phyloP scores from a whole-genome alignment of 2,888 invertebrate genomes.

The Andrena marginata region DNA sequence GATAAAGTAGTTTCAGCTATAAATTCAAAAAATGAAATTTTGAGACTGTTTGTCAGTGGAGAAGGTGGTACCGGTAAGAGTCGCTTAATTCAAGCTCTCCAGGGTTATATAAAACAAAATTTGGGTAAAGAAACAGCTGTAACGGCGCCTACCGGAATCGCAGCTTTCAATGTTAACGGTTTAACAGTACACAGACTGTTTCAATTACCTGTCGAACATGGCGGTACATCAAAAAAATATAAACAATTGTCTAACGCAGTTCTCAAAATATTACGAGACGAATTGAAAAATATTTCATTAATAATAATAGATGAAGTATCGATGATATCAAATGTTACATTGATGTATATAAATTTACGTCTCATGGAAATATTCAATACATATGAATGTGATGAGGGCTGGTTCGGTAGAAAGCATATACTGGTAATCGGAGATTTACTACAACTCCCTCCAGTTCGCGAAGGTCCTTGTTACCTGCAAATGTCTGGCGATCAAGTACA shows the following conservation, averaged over 20 bases:
- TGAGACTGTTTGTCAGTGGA: slow-evolving; percentile 2
- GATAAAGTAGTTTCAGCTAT: not conserved
- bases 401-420: not conserved
- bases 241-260: not conserved
- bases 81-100: not conserved
- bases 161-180: not conserved
- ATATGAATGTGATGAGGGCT: not conserved
- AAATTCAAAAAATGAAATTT: not conserved
- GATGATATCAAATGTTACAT: not conserved
- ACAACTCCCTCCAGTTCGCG: not conserved
- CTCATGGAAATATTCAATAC: not conserved
- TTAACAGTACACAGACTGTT: not conserved
- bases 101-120: not conserved
- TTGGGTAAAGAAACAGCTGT: not conserved
- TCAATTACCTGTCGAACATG: not conserved
- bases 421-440: not conserved
- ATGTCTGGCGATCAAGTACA: not conserved
- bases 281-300: not conserved
- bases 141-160: not conserved
- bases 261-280: too few species aligned
- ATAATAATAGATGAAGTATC: not conserved
- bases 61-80: not conserved
- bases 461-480: not conserved
- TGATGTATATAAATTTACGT: not conserved
- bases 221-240: not conserved